Percentiles rank a stretch among this genome's conserved stretches.
Conservation (phyloP, 2,888 invertebrate species). For the Leucoptera coffeella region DNA sequence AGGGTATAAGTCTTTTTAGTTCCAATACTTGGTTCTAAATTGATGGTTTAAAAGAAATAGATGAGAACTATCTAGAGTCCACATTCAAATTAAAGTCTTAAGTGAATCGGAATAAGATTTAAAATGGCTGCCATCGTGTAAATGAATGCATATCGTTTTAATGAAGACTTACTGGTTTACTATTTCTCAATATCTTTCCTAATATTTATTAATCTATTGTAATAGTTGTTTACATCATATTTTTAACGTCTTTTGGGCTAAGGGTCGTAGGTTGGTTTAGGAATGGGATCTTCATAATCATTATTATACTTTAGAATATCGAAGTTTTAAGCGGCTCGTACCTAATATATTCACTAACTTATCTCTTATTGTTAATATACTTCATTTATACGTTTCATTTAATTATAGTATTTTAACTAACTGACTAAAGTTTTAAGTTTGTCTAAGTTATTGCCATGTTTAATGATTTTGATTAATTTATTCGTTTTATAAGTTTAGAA, state of each 20-base stretch:
- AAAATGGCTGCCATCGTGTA: slow-evolving; percentile 40
- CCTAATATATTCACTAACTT: background rate
- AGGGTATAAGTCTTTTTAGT: background rate
- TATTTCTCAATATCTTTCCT: slow-evolving; percentile 46
- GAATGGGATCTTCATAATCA: slow-evolving; percentile 22
- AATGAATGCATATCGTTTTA: slow-evolving; percentile 52
- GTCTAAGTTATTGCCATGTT: background rate
- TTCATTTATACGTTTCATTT: background rate
- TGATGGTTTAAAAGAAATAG: background rate
- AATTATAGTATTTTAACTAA: background rate
- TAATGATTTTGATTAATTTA: background rate
- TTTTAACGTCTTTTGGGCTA: slow-evolving; percentile 17
- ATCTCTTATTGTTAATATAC: slow-evolving; percentile 2
- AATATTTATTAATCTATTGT: slow-evolving; percentile 47
- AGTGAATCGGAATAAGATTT: slow-evolving; percentile 14
- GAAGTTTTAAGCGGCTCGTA: background rate
- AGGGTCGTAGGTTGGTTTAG: slow-evolving; percentile 16
- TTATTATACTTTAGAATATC: slow-evolving; percentile 16
- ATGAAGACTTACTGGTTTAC: slow-evolving; percentile 46
- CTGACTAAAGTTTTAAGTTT: background rate
- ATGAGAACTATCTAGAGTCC: background rate
- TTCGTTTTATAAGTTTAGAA: background rate
- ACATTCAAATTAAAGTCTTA: background rate
- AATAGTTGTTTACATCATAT: slow-evolving; percentile 42
- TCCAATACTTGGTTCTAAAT: background rate